These are phyloP conservation scores for Syngnathus typhle DNA, from an alignment of 2,113 vertebrate species.

Conservation along the genomic window DNA sequence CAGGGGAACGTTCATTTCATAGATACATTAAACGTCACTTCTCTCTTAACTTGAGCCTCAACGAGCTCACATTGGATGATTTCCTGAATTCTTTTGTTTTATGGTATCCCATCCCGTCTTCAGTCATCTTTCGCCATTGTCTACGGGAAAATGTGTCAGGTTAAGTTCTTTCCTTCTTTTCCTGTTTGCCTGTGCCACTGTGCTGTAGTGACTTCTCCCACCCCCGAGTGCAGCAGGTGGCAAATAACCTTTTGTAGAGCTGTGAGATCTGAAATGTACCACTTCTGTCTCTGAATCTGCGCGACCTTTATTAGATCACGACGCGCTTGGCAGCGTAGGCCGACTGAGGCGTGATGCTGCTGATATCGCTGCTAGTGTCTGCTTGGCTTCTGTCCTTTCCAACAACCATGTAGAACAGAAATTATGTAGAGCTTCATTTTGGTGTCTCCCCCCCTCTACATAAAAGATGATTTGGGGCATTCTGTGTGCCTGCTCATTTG, in stretches of 20 bases:
- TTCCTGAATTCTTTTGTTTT: slow-evolving; percentile 32
- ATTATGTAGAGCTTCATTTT: slow-evolving; percentile 6
- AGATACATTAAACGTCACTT: too few relatives aligned
- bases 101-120: slow-evolving; percentile 29
- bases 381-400: slow-evolving; percentile 17
- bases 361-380: slow-evolving; percentile 15
- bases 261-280: slow-evolving; percentile 43
- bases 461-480: background rate
- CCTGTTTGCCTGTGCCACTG: slow-evolving; percentile 36
- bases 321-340: slow-evolving; percentile 25
- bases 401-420: slow-evolving; percentile 21
- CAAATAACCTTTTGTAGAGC: slow-evolving; percentile 53
- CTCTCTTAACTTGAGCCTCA: background rate
- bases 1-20: background rate
- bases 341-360: slow-evolving; percentile 14
- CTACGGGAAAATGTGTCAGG: slow-evolving; percentile 69
- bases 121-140: slow-evolving; percentile 71
- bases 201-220: slow-evolving; percentile 45
- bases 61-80: slow-evolving; percentile 10
- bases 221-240: slow-evolving; percentile 43
- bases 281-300: slow-evolving; percentile 40
- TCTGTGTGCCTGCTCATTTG: background rate
- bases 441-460: background rate
- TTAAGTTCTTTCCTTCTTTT: slow-evolving; percentile 51
- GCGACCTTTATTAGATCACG: slow-evolving; percentile 49